Percentiles rank a stretch among this genome's conserved stretches.
Evolutionary conservation across 2,797 vertebrate genomes (phyloP).

Genomic region (Clamator glandarius): DNA sequence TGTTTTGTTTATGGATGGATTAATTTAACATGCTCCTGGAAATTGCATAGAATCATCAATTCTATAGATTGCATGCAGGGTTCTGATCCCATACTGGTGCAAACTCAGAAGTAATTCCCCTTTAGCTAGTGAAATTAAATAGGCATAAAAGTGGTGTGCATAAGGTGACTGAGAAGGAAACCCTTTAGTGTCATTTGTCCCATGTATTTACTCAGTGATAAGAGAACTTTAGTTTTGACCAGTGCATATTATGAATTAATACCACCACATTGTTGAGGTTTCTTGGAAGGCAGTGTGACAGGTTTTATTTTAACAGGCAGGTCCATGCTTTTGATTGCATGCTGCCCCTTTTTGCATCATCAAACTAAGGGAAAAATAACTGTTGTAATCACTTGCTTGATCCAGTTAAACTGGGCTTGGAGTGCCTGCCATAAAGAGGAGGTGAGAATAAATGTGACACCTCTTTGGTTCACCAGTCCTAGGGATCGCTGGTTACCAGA

Average conservation of each 20-base stretch:
- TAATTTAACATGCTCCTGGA: not conserved
- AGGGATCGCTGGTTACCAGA: not conserved
- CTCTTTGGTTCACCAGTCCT: not conserved
- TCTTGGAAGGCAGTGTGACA: not conserved
- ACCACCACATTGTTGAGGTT: not conserved
- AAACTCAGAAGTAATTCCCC: not conserved
- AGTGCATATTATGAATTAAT: not conserved
- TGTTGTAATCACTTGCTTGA: not conserved
- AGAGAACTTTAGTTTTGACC: not conserved
- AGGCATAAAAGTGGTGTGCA: not conserved
- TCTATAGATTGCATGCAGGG: too few species aligned
- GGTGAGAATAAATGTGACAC: not conserved
- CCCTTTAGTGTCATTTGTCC: not conserved
- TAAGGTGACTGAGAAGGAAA: not conserved
- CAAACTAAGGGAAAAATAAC: not conserved
- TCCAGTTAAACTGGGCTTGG: not conserved
- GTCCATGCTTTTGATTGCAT: not conserved
- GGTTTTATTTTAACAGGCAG: not conserved
- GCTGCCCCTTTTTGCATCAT: not conserved
- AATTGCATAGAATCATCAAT: too few species aligned
- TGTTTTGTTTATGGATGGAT: not conserved
- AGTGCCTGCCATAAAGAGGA: not conserved
- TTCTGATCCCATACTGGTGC: not conserved
- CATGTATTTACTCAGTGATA: not conserved
- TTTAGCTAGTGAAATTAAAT: constrained; percentile 17